Evolutionary conservation across 2,113 vertebrate genomes (phyloP).

Genomic region (Alethe diademata): DNA sequence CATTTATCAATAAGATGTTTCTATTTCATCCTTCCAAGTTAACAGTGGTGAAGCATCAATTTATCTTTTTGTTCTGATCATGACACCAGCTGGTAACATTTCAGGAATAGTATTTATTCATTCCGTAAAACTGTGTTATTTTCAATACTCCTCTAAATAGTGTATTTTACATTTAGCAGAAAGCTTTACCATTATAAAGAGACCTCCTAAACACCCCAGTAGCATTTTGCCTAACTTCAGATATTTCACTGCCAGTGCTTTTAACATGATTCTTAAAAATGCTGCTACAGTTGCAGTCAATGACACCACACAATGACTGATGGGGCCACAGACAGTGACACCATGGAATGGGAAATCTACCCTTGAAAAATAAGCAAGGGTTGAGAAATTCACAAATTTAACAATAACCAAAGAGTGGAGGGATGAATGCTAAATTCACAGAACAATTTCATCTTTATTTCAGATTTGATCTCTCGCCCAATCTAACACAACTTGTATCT

Average conservation of each 20-base stretch:
- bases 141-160: background rate
- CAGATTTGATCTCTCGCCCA: background rate
- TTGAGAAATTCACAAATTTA: background rate
- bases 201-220: background rate
- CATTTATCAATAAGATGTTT: constrained; percentile 45
- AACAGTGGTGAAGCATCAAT: constrained; percentile 27
- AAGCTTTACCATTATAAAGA: background rate
- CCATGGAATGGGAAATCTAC: background rate
- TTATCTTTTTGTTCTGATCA: constrained; percentile 37
- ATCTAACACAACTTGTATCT: background rate
- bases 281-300: background rate
- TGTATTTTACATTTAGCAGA: background rate
- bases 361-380: background rate
- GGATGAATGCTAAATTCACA: background rate
- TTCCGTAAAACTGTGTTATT: constrained; percentile 6
- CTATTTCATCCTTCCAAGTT: constrained; percentile 52
- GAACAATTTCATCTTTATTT: background rate
- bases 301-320: background rate
- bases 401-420: background rate
- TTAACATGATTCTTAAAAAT: background rate
- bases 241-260: background rate
- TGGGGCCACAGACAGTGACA: background rate
- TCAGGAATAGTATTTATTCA: constrained; percentile 42
- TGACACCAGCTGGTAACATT: background rate
- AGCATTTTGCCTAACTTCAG: background rate